Evolutionary conservation across 2,888 invertebrate species (phyloP), one percentile per base, ranked within the genome.

Genomic region (Rhamphomyia laevipes): DNA sequence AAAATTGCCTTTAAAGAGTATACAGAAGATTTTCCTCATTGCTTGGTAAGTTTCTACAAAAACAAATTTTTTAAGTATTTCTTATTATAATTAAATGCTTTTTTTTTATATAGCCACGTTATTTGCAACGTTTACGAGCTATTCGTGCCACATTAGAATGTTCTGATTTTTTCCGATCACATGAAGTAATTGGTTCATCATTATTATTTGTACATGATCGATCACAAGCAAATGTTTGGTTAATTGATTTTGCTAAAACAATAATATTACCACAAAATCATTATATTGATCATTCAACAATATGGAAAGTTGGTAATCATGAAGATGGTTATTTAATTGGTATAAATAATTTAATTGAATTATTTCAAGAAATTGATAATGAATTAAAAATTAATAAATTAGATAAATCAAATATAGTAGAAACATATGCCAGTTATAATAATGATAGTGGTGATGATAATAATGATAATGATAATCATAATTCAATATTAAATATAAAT

Each of bases 191-290:
- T 59, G 92, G 93, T 54, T 94, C 94, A 69, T 94, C 94, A 21
- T 73, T 97, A 51, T 78, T 97, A 50, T 91, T 97, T 67, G 92
- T 97, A 47, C 95, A 94, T 73, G 95, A 97, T 68, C 78, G 82
- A 49, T 78, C 80, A 56, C 85, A 82, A 64, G 90, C 93, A 27
- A 89, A 88, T 53, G 82, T 93, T 13, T 97, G 96, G 96, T 79
- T 97, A 74, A 97, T 97, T 57, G 96, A 97, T 72, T 97, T 97
- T 66, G 95, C 96, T 44, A 97, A 97, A 73, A 93, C 94, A 1
- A 78, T 91, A 43, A 79, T 82, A 13, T 75, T 95, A 35, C 89
- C 92, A 0, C 77, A 79, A 1, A 78, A 82, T 53, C 72, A 84
- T 52, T 74, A 68, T 37, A 87, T 93, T 51, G 79, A 82, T 61